Evolutionary conservation across 2,113 vertebrate species (phyloP).

Genomic region (Myotis davidii): DNA sequence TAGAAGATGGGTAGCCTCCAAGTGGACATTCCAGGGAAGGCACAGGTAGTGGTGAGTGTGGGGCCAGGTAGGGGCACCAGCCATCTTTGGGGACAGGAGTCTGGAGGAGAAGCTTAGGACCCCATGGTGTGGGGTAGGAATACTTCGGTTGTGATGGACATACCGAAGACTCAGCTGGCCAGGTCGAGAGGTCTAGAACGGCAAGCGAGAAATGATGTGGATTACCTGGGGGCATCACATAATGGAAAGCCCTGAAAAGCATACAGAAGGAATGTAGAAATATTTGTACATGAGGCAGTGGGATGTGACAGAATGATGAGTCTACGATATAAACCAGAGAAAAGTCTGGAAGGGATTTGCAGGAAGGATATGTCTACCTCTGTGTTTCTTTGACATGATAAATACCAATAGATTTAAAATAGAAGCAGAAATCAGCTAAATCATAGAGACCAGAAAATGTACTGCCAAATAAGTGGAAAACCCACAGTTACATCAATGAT

Average conservation of each 20-base stretch:
- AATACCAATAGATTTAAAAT: slow-evolving; percentile 55
- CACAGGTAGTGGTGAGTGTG: neutral
- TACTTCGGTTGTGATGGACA: neutral
- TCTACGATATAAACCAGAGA: neutral
- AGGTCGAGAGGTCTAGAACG: neutral
- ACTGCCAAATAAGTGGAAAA: slow-evolving; percentile 42
- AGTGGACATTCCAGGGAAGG: neutral
- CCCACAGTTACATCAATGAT: slow-evolving; percentile 43
- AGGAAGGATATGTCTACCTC: slow-evolving; percentile 31
- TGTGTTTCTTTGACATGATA: slow-evolving; percentile 36
- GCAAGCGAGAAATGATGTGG: neutral
- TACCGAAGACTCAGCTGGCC: neutral
- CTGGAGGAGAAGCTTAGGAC: neutral
- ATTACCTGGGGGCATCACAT: neutral
- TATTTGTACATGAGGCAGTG: neutral
- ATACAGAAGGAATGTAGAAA: neutral
- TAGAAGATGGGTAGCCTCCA: neutral
- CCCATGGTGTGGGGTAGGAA: rapidly evolving
- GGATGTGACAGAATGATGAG: neutral
- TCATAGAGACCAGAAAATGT: slow-evolving; percentile 64
- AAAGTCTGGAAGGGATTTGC: neutral
- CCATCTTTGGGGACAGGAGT: neutral
- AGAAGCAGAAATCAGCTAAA: slow-evolving; percentile 56
- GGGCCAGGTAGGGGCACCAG: neutral
- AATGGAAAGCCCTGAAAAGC: neutral